Base-by-base conservation (phyloP, 2,797 vertebrate species). In the Neostethus bicornis region DNA sequence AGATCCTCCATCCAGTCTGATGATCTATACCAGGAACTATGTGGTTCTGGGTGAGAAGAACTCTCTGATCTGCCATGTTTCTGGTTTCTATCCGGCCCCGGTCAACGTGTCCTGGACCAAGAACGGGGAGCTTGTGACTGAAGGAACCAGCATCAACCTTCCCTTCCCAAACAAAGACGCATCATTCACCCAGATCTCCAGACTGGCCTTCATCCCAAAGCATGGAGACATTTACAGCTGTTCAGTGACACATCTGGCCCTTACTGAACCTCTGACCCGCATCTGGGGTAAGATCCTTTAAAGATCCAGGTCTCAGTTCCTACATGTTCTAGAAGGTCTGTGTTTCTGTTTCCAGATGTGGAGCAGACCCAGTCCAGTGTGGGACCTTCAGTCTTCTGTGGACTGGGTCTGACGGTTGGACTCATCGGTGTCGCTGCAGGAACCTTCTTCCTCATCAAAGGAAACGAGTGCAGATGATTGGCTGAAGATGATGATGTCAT, bases 221-320 rank as follows among this genome's bases (percentile, higher is more conserved):
- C 50, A 3, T 21, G 79, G 75, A 42, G 79, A 85, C 74, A 25
- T 72, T 7, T 85, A 83, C 70, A 58, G 45, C 72, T 85, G 83
- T 2, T 2, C n/a, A 0, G 79, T 82, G 12, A 0, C 11, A 1
- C 84, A 85, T 43, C 19, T 2, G 9, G 20, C 62, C 9, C 56
- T 80, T 45, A 1, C 8, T 1, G 5, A 41, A 1, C 57, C 69
- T 0, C 10, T 20, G 17, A 53, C 52, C 51, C 19, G 23, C 0
- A 4, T 75, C 34, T 84, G 68, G 68, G 54, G 81, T 84, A 29
- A 71, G 26, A 28, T 5, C 25, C 26, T 25, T 4, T 25, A 3
- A 26, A 7, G 3, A 2, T 6, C 26, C 25, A 26, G 11, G 6
- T 19, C 2, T 11, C 32, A 35, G 12, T n/a, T 20, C 28, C 20